phyloP scores from a whole-genome alignment of 1,140 invertebrate species.

The Bombus sylvicola region DNA sequence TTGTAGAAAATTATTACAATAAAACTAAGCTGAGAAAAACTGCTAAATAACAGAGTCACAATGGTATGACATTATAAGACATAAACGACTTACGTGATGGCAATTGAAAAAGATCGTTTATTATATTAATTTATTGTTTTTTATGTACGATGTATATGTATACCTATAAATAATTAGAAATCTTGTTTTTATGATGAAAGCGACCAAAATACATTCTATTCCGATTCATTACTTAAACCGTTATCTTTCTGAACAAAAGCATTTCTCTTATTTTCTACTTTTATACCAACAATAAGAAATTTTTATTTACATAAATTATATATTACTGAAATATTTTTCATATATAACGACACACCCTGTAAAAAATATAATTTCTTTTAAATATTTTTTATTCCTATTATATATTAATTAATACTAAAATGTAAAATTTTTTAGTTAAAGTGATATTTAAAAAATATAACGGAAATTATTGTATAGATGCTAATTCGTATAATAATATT shows the following conservation, averaged over 20 bases:
- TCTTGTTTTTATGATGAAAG: slow-evolving; percentile 48
- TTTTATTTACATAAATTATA: slow-evolving; percentile 6
- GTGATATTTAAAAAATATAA: not conserved
- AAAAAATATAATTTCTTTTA: not conserved
- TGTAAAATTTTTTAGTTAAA: not conserved
- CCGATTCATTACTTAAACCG: slow-evolving; percentile 1
- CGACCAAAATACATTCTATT: slow-evolving; percentile 53
- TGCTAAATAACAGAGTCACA: slow-evolving; percentile 30
- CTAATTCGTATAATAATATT: not conserved
- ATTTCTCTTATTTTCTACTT: slow-evolving; percentile 2
- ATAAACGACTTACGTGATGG: slow-evolving; percentile 21
- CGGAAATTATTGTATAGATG: not conserved
- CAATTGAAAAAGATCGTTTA: slow-evolving; percentile 15
- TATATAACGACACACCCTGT: not conserved
- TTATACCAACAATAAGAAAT: not conserved
- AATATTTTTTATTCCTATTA: not conserved
- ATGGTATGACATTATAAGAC: slow-evolving; percentile 12
- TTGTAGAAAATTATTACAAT: slow-evolving; percentile 37
- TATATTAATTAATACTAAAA: not conserved
- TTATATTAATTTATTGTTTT: slow-evolving; percentile 39
- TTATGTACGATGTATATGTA: slow-evolving; percentile 43
- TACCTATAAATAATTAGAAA: slow-evolving; percentile 38
- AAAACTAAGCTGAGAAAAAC: slow-evolving; percentile 13
- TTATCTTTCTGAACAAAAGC: slow-evolving; percentile 10
- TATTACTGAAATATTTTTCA: not conserved